Evolutionary conservation across 2,797 vertebrate genomes (phyloP).

Genomic region (Eulemur albifrons): DNA sequence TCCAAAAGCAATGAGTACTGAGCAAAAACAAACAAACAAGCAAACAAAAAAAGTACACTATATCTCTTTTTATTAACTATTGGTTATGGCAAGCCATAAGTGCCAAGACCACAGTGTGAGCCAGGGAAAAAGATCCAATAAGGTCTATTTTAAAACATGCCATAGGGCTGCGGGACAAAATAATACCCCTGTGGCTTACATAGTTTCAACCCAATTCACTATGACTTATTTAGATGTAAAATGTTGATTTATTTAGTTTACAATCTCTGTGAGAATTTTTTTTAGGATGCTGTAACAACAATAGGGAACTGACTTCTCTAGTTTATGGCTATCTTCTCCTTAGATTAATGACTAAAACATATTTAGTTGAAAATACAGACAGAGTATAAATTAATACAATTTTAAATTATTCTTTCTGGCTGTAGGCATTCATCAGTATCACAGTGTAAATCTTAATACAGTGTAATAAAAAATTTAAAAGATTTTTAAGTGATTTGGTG

Average conservation of each 20-base stretch:
- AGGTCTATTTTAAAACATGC: not conserved
- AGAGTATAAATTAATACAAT: not conserved
- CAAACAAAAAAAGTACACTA: not conserved
- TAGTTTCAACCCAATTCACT: not conserved
- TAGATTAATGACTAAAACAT: not conserved
- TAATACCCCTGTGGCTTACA: not conserved
- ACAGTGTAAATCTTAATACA: not conserved
- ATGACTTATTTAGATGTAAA: not conserved
- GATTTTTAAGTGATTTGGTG: not conserved
- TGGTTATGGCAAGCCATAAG: not conserved
- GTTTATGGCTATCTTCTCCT: not conserved
- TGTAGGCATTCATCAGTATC: not conserved
- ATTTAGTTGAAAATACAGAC: not conserved
- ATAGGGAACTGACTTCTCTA: not conserved
- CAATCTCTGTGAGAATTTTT: not conserved
- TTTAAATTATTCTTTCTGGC: not conserved
- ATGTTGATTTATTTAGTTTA: not conserved
- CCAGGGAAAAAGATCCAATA: not conserved
- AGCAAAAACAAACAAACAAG: not conserved
- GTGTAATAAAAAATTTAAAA: not conserved
- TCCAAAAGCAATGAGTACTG: not conserved
- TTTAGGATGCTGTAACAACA: not conserved
- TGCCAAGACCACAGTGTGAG: not conserved
- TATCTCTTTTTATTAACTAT: not conserved
- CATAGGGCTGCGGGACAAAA: not conserved